Base-by-base conservation (phyloP, 2,888 invertebrate species). In the Morpho achilles region DNA sequence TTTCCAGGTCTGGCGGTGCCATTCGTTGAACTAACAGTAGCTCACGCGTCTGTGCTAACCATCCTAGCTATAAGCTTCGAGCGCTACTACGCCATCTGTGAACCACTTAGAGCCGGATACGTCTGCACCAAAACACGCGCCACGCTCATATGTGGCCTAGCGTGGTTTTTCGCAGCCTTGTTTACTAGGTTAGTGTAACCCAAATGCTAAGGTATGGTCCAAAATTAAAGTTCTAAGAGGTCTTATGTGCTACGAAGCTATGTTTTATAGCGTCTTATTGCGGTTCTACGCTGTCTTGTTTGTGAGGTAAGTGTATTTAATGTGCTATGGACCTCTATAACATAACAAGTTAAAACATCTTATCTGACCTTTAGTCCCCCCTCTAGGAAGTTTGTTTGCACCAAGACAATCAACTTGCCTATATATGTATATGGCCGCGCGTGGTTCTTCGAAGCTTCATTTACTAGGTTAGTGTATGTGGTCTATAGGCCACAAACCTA, bases 61-160 rank as follows among this genome's bases (percentile, higher is more conserved):
- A 98, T 98, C 73, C 87, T 98, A 73, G 98, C 97, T 60, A 98
- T 98, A 82, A 97, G 97, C 76, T 96, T 98, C 82, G 98, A 98
- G 84, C 92, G 91, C 2, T 96, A 95, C 87, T 95, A 95, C 85
- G 98, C 98, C 66, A 97, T 98, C 78, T 98, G 98, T 82, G 96
- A 97, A 78, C 98, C 98, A 0, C 90, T 98, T 56, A 94, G 96
- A 70, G 97, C 97, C 5, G 96, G 96, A 61, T 97, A 96, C 84
- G 96, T 97, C 54, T 97, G 97, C 82, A 97, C 97, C 42, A 96
- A 96, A 84, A 93, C 96, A 8, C 91, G 96, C 56, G 97, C 97
- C 0, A 93, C 96, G 22, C 91, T 95, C 63, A 96, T 97, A 70
- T 96, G 96, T 76, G 91, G 95, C 0, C 82, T 95, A 59, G 96